phyloP scores from a whole-genome alignment of 1,140 invertebrate genomes.

The Drosophila pallidifrons region DNA sequence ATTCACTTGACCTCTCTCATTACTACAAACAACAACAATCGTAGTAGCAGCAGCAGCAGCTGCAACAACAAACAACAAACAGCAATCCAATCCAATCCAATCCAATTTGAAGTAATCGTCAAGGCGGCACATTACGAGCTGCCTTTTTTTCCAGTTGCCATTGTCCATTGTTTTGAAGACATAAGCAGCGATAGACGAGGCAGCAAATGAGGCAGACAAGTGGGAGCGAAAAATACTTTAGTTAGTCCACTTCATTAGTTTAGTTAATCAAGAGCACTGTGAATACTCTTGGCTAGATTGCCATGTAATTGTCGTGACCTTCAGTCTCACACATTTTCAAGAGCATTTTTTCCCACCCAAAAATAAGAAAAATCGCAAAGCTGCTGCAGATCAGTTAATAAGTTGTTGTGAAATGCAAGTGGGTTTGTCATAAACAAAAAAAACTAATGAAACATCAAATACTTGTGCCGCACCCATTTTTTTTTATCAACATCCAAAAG shows the following conservation, averaged over 20 bases:
- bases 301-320: constrained; percentile 43
- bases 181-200: neutral
- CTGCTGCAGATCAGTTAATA: constrained; percentile 7
- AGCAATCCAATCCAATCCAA: neutral
- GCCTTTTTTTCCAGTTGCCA: constrained; percentile 20
- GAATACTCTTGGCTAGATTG: constrained; percentile 31
- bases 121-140: constrained; percentile 21
- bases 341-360: constrained; percentile 1
- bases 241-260: constrained; percentile 65
- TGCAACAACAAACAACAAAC: constrained; percentile 7
- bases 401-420: constrained; percentile 21
- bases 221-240: constrained; percentile 2
- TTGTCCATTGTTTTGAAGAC: constrained; percentile 48
- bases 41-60: constrained; percentile 28
- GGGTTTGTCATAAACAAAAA: constrained; percentile 14
- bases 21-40: constrained; percentile 42
- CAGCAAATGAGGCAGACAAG: neutral
- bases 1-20: constrained; percentile 45
- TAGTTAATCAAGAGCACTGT: constrained; percentile 63
- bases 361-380: neutral
- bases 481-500: constrained; percentile 26
- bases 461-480: constrained; percentile 24
- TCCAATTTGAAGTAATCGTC: constrained; percentile 41
- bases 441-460: constrained; percentile 20
- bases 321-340: constrained; percentile 27